Conservation (phyloP, 2,888 invertebrate species). For the Tenthredo mesomela region DNA sequence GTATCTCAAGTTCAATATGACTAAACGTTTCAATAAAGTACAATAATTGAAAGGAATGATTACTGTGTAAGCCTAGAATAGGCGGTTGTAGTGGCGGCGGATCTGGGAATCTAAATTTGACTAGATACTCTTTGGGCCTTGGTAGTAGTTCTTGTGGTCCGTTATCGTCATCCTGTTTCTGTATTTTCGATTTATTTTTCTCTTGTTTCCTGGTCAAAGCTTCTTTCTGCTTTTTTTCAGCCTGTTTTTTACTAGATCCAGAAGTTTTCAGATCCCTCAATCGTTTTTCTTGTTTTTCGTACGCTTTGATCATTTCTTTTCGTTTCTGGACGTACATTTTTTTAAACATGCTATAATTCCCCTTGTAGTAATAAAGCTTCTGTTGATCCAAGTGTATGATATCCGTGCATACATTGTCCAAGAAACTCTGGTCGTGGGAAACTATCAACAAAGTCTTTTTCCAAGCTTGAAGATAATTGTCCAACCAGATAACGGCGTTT, state of each 20-base stretch:
- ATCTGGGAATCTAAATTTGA: conserved; percentile 98
- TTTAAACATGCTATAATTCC: conserved; percentile 98
- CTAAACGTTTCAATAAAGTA: neutral
- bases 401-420: conserved; percentile 99
- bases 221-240: conserved; percentile 97
- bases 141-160: conserved; percentile 92
- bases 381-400: conserved; percentile 97
- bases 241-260: conserved; percentile 97
- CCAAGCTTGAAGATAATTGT: conserved; percentile 99
- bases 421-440: conserved; percentile 99
- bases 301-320: conserved; percentile 97
- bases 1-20: neutral
- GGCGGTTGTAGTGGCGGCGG: conserved; percentile 98
- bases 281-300: conserved; percentile 98
- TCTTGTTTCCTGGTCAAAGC: conserved; percentile 94
- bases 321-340: conserved; percentile 99
- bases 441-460: conserved; percentile 99
- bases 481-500: conserved; percentile 99
- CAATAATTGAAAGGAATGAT: conserved; percentile 67
- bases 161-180: conserved; percentile 89
- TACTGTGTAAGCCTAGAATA: conserved; percentile 95
- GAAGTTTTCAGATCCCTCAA: conserved; percentile 97
- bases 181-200: conserved; percentile 91
- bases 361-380: conserved; percentile 97
- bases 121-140: conserved; percentile 96